These are phyloP conservation scores for Cantharis rufa DNA, from an alignment of 2,888 invertebrate genomes.

Conservation along the genomic window DNA sequence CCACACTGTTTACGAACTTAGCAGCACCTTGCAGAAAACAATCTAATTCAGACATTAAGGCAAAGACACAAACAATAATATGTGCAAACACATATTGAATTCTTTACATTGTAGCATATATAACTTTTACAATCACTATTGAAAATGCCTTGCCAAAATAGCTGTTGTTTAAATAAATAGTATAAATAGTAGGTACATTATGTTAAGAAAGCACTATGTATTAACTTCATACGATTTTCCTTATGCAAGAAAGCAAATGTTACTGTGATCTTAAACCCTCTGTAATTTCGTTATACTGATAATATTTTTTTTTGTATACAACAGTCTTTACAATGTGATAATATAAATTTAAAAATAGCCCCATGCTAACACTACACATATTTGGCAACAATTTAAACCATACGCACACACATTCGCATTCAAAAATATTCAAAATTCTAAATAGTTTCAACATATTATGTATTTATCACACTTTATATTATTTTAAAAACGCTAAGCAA, in stretches of 20 bases:
- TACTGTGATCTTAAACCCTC: constrained; percentile 39
- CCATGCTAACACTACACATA: constrained; percentile 35
- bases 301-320: constrained; percentile 41
- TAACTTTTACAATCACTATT: constrained; percentile 12
- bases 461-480: constrained; percentile 39
- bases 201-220: constrained; percentile 46
- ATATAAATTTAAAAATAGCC: constrained; percentile 42
- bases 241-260: constrained; percentile 47
- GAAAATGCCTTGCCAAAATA: constrained; percentile 28
- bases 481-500: constrained; percentile 35
- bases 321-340: constrained; percentile 50
- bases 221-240: constrained; percentile 37
- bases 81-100: not conserved
- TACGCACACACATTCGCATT: constrained; percentile 9
- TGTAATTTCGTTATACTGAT: constrained; percentile 43
- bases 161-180: constrained; percentile 31
- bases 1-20: constrained; percentile 34
- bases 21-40: constrained; percentile 35
- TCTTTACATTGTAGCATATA: not conserved
- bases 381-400: constrained; percentile 39
- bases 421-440: constrained; percentile 12
- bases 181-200: constrained; percentile 40
- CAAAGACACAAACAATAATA: constrained; percentile 28
- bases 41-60: constrained; percentile 32
- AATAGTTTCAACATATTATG: constrained; percentile 18